phyloP scores from a whole-genome alignment of 2,888 invertebrate genomes.

The Nudaria mundana region DNA sequence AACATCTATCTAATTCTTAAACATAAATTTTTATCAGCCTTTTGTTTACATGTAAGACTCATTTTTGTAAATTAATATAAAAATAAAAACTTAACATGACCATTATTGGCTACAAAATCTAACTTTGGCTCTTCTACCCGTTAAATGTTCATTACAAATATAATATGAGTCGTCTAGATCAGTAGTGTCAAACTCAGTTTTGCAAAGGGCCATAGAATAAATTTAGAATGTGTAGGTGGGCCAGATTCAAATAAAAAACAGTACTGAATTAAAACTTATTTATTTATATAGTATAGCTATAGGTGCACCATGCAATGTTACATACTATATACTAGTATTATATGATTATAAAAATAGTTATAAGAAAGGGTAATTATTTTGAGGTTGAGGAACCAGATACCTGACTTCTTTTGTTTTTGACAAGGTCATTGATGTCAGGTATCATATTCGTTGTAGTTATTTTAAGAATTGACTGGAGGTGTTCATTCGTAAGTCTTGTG shows the following conservation, averaged over 20 bases:
- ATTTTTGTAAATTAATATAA: too few species aligned
- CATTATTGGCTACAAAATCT: too few species aligned
- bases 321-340: neutral
- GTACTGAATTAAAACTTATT: neutral
- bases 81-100: too few species aligned
- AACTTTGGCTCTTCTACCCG: too few species aligned
- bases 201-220: neutral
- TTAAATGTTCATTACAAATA: too few species aligned
- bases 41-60: too few species aligned
- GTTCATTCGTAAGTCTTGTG: slow-evolving; percentile 2
- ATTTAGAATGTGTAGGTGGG: neutral
- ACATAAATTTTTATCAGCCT: too few species aligned
- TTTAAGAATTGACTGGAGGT: slow-evolving; percentile 3
- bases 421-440: slow-evolving; percentile 2
- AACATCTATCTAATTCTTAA: too few species aligned
- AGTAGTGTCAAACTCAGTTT: neutral
- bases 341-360: slow-evolving; percentile 1
- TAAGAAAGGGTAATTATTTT: neutral
- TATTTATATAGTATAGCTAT: too few species aligned
- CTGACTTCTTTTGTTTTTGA: slow-evolving; percentile 4
- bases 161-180: too few species aligned
- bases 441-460: slow-evolving; percentile 1
- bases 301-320: too few species aligned
- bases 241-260: neutral
- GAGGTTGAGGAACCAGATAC: slow-evolving; percentile 1